Evolutionary conservation across 2,888 invertebrate species (phyloP).

Genomic region (Apocheima hispidaria): DNA sequence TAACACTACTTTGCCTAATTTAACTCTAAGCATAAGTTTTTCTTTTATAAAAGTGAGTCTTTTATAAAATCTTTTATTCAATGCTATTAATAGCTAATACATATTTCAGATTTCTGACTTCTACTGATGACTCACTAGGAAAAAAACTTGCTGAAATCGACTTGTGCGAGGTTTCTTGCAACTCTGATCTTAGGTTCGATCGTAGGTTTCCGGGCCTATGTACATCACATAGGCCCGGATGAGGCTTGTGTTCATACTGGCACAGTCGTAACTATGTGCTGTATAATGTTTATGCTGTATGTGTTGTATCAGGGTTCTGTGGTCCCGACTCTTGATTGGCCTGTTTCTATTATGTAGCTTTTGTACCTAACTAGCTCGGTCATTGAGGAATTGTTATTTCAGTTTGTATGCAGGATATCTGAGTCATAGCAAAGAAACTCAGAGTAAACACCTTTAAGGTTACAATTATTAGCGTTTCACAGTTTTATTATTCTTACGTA

Average conservation of each 20-base stretch:
- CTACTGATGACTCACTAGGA: too few relatives aligned
- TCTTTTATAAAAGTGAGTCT: too few relatives aligned
- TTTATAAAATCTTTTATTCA: too few relatives aligned
- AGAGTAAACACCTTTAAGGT: background rate
- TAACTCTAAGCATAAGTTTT: too few relatives aligned
- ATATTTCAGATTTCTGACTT: too few relatives aligned
- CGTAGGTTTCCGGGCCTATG: background rate
- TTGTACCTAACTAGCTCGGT: background rate
- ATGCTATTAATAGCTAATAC: too few relatives aligned
- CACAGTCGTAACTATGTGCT: background rate
- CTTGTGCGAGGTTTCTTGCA: background rate
- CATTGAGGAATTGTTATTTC: constrained; percentile 2
- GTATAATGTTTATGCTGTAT: background rate
- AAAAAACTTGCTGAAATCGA: too few relatives aligned
- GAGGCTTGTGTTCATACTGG: constrained; percentile 4
- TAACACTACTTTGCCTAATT: too few relatives aligned
- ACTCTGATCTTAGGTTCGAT: background rate
- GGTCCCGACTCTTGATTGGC: constrained; percentile 9
- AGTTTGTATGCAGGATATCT: background rate
- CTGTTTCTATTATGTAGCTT: constrained; percentile 5
- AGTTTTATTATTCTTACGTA: background rate
- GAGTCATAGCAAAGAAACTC: too few relatives aligned
- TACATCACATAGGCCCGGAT: background rate
- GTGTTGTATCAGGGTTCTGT: constrained; percentile 2
- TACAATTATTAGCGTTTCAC: background rate